Evolutionary conservation across 2,888 invertebrate species (phyloP).

Genomic region (Thereva nobilitata): DNA sequence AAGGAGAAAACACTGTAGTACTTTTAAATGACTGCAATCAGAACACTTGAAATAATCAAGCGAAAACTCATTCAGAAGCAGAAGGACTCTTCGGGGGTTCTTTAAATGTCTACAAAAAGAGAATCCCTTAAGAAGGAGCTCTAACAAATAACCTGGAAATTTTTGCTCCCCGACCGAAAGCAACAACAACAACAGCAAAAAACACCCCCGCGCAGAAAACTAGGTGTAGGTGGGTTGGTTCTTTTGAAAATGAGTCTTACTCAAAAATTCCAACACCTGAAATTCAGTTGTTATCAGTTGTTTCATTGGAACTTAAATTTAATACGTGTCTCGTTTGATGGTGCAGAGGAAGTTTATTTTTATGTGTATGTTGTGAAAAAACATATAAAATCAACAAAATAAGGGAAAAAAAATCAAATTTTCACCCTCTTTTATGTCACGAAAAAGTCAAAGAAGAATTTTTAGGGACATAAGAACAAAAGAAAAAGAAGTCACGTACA

Average conservation of each 20-base stretch:
- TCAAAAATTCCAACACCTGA: too few species aligned
- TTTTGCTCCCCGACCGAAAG: neutral
- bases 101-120: slow-evolving; percentile 17
- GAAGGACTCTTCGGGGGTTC: slow-evolving; percentile 9
- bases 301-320: too few species aligned
- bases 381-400: neutral
- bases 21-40: slow-evolving; percentile 25
- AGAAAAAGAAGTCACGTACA: slow-evolving; percentile 23
- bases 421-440: neutral
- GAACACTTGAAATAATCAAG: slow-evolving; percentile 22
- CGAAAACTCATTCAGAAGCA: neutral
- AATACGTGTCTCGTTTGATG: too few species aligned
- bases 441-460: slow-evolving; percentile 13
- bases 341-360: slow-evolving; percentile 6
- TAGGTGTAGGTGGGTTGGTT: too few species aligned
- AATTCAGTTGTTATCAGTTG: too few species aligned
- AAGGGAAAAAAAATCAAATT: slow-evolving; percentile 15
- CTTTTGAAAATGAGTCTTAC: too few species aligned
- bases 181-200: too few species aligned
- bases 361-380: slow-evolving; percentile 13
- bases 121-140: slow-evolving; percentile 3
- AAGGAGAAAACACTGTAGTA: neutral
- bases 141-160: neutral
- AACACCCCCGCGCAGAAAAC: too few species aligned
- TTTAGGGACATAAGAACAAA: slow-evolving; percentile 13